Percentiles rank a stretch among this genome's conserved stretches.
Evolutionary conservation across 2,888 invertebrate genomes (phyloP).

Genomic region (Xestia sexstrigata): DNA sequence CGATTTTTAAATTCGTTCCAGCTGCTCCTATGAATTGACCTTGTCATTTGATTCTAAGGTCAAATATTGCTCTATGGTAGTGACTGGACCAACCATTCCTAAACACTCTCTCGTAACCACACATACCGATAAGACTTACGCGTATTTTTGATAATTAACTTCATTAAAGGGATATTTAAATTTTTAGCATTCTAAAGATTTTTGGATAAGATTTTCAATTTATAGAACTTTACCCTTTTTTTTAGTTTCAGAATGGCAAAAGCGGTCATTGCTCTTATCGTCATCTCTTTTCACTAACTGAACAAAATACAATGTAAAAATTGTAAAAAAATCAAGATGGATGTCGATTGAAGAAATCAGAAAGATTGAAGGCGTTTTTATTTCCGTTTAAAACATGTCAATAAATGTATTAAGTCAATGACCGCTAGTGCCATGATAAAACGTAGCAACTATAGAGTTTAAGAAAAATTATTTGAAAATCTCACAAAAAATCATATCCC

Average conservation of each 20-base stretch:
- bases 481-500: neutral
- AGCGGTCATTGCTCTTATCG: neutral
- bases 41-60: constrained; percentile 64
- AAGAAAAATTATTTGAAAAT: neutral
- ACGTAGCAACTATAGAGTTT: neutral
- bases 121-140: constrained; percentile 16
- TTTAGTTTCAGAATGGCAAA: neutral
- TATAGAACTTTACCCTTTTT: neutral
- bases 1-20: constrained; percentile 78
- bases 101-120: neutral
- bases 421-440: neutral
- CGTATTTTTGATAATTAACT: constrained; percentile 22
- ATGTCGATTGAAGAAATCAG: neutral
- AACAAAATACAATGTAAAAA: neutral
- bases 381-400: neutral
- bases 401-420: neutral
- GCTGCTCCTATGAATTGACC: constrained; percentile 68
- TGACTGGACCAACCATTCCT: constrained; percentile 51
- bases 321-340: neutral
- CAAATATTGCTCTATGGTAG: constrained; percentile 49
- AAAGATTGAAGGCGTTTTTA: neutral
- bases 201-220: neutral
- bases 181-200: neutral
- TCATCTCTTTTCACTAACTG: neutral
- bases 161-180: constrained; percentile 17